Base-by-base conservation (phyloP, 2,797 vertebrate genomes). In the Sebastes alutus region DNA sequence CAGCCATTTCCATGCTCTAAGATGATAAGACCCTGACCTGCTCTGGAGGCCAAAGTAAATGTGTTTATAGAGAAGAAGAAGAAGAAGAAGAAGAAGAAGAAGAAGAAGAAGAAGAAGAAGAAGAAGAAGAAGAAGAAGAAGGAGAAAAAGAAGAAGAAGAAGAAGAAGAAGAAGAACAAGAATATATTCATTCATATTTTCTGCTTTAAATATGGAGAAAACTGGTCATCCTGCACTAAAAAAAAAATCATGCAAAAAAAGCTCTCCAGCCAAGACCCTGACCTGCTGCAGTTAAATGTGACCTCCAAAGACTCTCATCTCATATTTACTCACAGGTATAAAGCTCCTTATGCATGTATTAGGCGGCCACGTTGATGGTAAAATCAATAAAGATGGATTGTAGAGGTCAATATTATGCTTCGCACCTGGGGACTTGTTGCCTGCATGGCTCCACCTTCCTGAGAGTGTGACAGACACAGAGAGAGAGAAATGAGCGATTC, bases 1-100 rank as follows among this genome's bases (percentile, higher is more conserved):
- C 35, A 38, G 13, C 13, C 5, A 14, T 38, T 38, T 38, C 0
- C 35, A 0, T 38, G 1, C 35, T 38, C 13, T 38, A 6, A 38
- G 35, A 38, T 38, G 35, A 38, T 38, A 14, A 38, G 35, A 38
- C 35, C 35, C 35, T 38, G 35, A 38, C 4, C 35, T 38, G 35
- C 35, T 95, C 96, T 96, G 97, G 94, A 91, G 79, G 78, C 91
- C 82, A 87, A 80, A 86, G 83, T 81, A 91, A 89, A 87, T 75
- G 78, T 93, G 84, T 90, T 71, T 76, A 78, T 32, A 74, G 54
- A 68, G 12, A 38, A 38, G 2, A 38, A 38, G 4, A 38, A 38
- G 33, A 30, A 7, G 30, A 30, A 7, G 0, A 33, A 10, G 9
- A 32, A 32, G 8, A 33, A 33, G 1, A 61, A 60, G 2, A 30